These are phyloP conservation scores for Cecropterus lyciades DNA, from an alignment of 1,140 invertebrate species.

Conservation along the genomic window DNA sequence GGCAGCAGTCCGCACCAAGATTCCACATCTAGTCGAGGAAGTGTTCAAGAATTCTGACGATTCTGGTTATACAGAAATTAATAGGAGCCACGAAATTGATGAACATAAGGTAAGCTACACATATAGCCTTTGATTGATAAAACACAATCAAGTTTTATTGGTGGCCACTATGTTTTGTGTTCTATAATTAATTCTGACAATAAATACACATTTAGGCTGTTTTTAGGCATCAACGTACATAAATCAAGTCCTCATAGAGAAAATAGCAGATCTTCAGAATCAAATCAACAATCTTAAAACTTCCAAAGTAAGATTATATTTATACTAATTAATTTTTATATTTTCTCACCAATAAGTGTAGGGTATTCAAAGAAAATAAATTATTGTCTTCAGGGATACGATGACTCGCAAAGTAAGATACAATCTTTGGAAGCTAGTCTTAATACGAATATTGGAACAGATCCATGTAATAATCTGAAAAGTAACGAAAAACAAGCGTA, in stretches of 20 bases:
- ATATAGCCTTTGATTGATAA: too few species aligned
- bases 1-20: slow-evolving; percentile 13
- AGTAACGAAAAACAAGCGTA: too few species aligned
- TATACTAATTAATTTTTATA: background rate
- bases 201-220: background rate
- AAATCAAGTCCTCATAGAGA: slow-evolving; percentile 40
- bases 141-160: too few species aligned
- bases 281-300: slow-evolving; percentile 41
- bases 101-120: slow-evolving; percentile 33
- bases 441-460: too few species aligned
- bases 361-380: too few species aligned
- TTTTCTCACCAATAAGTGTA: too few species aligned
- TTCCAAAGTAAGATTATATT: slow-evolving; percentile 29
- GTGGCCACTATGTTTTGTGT: background rate
- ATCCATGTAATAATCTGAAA: too few species aligned
- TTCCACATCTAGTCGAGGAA: slow-evolving; percentile 9
- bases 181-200: background rate
- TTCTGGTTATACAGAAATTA: slow-evolving; percentile 48
- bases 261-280: slow-evolving; percentile 40
- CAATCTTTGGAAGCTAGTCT: too few species aligned
- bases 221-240: slow-evolving; percentile 34
- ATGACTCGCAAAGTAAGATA: too few species aligned
- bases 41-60: slow-evolving; percentile 41
- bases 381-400: too few species aligned
- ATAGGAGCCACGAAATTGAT: slow-evolving; percentile 31